phyloP scores from a whole-genome alignment of 35 echinoderm and acorn worm species.

The Lytechinus pictus region DNA sequence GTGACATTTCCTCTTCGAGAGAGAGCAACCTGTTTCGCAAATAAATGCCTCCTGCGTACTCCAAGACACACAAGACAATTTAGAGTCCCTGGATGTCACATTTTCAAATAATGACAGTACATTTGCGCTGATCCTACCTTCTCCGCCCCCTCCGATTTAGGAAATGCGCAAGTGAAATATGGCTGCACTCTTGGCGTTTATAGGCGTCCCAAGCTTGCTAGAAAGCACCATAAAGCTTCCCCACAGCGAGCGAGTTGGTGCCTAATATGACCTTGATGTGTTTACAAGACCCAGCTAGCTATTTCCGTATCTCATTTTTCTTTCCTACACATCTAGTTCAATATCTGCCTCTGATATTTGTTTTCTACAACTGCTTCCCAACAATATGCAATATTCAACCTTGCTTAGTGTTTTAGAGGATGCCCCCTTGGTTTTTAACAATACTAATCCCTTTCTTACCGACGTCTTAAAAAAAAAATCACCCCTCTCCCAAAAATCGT shows the following conservation, averaged over 20 bases:
- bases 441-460: too few relatives aligned
- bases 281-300: slow-evolving; percentile 20
- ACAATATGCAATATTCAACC: not conserved
- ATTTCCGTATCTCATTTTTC: slow-evolving; percentile 41
- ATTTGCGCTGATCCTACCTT: slow-evolving; percentile 25
- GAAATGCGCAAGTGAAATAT: slow-evolving; percentile 20
- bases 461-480: too few relatives aligned
- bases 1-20: not conserved
- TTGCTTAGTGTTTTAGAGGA: not conserved
- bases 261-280: slow-evolving; percentile 29
- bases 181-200: slow-evolving; percentile 43
- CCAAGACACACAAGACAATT: not conserved
- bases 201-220: not conserved
- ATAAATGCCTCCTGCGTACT: not conserved
- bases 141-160: not conserved
- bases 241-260: not conserved
- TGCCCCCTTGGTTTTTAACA: too few relatives aligned
- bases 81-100: slow-evolving; percentile 35
- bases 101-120: slow-evolving; percentile 36
- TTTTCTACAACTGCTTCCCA: not conserved
- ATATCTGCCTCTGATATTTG: not conserved
- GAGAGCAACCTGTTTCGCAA: slow-evolving; percentile 36
- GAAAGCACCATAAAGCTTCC: slow-evolving; percentile 31
- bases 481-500: too few relatives aligned
- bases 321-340: not conserved